These are phyloP conservation scores for Diploscapter pachys DNA, from an alignment of 1,140 invertebrate genomes.

Conservation along the genomic window DNA sequence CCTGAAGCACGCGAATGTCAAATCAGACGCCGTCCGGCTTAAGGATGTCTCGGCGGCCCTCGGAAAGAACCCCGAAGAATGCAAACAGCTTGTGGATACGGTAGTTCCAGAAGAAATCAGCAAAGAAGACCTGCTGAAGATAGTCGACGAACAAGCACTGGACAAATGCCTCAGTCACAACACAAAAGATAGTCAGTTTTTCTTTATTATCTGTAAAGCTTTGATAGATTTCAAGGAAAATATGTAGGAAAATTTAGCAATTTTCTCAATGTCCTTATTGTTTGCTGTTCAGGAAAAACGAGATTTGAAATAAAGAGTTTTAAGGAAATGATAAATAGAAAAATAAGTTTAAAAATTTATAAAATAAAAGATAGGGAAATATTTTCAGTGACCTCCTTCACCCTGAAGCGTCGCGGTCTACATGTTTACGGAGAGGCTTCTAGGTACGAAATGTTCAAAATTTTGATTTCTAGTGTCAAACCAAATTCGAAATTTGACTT, in stretches of 20 bases:
- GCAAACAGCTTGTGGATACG: slow-evolving; percentile 69
- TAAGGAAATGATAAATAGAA: too few relatives aligned
- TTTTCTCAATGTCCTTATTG: too few relatives aligned
- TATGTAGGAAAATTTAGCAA: too few relatives aligned
- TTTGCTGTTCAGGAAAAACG: too few relatives aligned
- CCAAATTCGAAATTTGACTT: too few relatives aligned
- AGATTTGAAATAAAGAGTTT: too few relatives aligned
- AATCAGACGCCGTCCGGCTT: slow-evolving; percentile 60
- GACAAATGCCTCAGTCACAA: slow-evolving; percentile 44
- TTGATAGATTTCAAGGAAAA: too few relatives aligned
- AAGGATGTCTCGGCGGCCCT: slow-evolving; percentile 72
- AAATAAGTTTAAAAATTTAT: too few relatives aligned
- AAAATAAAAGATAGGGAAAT: too few relatives aligned
- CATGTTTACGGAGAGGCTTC: slow-evolving; percentile 79
- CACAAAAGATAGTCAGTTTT: slow-evolving; percentile 63
- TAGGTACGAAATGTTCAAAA: slow-evolving; percentile 74
- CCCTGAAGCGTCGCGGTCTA: slow-evolving; percentile 75
- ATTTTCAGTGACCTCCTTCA: slow-evolving; percentile 66
- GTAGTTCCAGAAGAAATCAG: slow-evolving; percentile 62
- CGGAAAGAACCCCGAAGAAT: slow-evolving; percentile 68
- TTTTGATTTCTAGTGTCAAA: too few relatives aligned
- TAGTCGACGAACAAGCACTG: slow-evolving; percentile 17
- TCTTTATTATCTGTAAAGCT: too few relatives aligned
- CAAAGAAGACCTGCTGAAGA: slow-evolving; percentile 16
- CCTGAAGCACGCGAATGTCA: not conserved